phyloP scores from a whole-genome alignment of 2,888 invertebrate species.

The Acleris laterana region DNA sequence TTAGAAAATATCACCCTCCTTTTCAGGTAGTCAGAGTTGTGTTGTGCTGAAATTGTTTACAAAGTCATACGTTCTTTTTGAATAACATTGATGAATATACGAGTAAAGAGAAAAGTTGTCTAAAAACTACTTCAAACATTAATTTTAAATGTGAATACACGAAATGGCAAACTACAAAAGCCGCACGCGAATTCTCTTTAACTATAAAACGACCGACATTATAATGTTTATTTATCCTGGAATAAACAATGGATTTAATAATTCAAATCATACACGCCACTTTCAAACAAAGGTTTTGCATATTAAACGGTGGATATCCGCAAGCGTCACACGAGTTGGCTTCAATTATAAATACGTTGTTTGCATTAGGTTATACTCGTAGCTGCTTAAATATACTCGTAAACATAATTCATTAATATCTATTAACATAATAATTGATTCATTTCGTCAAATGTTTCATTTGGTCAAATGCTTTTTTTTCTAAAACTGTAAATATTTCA shows the following conservation, averaged over 20 bases:
- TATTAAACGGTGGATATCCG: conserved; percentile 34
- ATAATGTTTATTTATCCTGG: conserved; percentile 21
- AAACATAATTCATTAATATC: no score
- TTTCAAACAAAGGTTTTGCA: conserved; percentile 36
- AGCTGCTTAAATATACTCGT: no score
- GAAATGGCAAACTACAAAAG: not conserved
- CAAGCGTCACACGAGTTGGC: conserved; percentile 23
- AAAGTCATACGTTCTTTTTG: no score
- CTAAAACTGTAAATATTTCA: no score
- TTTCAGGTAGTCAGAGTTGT: no score
- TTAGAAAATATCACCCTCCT: no score
- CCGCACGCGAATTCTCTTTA: conserved; percentile 15
- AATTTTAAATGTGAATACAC: no score
- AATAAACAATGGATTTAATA: conserved; percentile 31
- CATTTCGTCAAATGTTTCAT: no score
- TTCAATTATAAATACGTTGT: not conserved
- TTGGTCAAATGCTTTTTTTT: no score
- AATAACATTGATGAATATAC: not conserved
- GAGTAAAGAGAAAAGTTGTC: not conserved
- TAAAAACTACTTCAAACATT: not conserved
- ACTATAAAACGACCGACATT: conserved; percentile 12
- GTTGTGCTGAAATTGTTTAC: no score
- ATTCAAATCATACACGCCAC: conserved; percentile 36
- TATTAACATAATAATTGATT: no score
- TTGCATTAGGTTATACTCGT: not conserved